Percentiles rank a stretch among this genome's conserved stretches.
Evolutionary conservation across 92 coral and sea anemone species (phyloP).

Genomic region (Parazoanthus atlanticus): DNA sequence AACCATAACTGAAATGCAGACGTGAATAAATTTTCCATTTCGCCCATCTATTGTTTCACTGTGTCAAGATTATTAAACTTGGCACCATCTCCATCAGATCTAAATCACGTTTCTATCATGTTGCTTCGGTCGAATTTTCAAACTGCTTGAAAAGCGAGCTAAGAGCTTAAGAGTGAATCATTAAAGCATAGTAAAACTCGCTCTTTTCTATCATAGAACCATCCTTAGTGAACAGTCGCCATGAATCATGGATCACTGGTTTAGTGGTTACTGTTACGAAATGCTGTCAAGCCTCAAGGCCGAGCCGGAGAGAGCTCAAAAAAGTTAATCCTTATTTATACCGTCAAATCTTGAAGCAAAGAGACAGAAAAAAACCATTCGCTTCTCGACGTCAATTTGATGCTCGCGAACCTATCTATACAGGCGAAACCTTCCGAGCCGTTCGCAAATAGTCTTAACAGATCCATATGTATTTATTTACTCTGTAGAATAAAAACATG

Average conservation of each 20-base stretch:
- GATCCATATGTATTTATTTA: background rate
- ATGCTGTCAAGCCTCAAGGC: background rate
- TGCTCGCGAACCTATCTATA: background rate
- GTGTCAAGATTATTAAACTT: background rate
- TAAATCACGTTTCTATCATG: background rate
- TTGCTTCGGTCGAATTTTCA: background rate
- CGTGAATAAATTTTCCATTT: background rate
- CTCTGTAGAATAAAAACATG: background rate
- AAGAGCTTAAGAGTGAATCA: background rate
- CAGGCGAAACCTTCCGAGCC: background rate
- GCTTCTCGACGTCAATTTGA: background rate
- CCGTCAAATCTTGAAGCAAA: background rate
- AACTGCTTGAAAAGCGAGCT: background rate
- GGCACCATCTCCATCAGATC: background rate
- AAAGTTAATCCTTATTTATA: slow-evolving; percentile 14
- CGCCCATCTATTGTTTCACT: background rate
- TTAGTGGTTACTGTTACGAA: background rate
- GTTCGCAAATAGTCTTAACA: no score
- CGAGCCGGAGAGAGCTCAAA: background rate
- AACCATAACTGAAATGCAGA: background rate
- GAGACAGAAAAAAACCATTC: background rate
- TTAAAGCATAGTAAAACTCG: background rate
- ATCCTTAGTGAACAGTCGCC: background rate
- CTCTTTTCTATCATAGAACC: background rate
- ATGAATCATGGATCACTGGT: background rate